A percentile compares a stretch with the other conserved stretches of the same genome.
Conservation (phyloP, 2,113 vertebrate species). For the Siniperca knerii region DNA sequence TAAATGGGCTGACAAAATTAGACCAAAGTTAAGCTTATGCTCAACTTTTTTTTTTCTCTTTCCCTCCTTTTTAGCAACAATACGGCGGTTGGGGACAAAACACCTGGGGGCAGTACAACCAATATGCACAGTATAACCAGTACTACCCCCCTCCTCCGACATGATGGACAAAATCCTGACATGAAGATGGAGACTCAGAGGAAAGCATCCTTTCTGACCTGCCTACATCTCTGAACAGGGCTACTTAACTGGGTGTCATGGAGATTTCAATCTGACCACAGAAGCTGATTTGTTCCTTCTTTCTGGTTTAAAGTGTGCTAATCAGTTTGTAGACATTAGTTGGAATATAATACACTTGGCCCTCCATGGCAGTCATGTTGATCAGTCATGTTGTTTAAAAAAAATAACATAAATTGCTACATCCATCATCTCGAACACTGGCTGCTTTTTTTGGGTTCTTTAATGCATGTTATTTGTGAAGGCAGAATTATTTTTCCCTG, state of each 20-base stretch:
- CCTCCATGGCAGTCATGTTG: conserved; percentile 49
- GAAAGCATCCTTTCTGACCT: conserved; percentile 64
- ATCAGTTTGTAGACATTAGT: conserved; percentile 39
- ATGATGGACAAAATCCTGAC: conserved; percentile 82
- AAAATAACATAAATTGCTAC: conserved; percentile 14
- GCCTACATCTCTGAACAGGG: conserved; percentile 36
- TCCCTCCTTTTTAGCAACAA: conserved; percentile 76
- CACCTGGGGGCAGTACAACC: conserved; percentile 90
- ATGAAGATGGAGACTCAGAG: conserved; percentile 64
- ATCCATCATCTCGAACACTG: conserved; percentile 48
- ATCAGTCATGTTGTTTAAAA: conserved; percentile 31
- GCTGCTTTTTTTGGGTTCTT: conserved; percentile 54
- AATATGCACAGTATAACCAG: conserved; percentile 91
- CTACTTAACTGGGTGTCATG: conserved; percentile 35
- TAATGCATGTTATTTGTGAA: conserved; percentile 73
- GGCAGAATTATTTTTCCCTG: conserved; percentile 53
- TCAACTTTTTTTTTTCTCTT: neutral
- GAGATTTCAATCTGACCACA: conserved; percentile 42
- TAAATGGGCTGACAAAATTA: neutral
- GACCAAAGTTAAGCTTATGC: neutral
- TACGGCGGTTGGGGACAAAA: conserved; percentile 93
- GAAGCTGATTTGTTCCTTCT: conserved; percentile 30
- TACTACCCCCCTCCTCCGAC: conserved; percentile 97
- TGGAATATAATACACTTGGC: conserved; percentile 17
- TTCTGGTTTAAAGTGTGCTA: conserved; percentile 42